Evolutionary conservation across 2,888 invertebrate genomes (phyloP), one percentile per base, ranked within the genome.

Genomic region (Ernsta delagoae): DNA sequence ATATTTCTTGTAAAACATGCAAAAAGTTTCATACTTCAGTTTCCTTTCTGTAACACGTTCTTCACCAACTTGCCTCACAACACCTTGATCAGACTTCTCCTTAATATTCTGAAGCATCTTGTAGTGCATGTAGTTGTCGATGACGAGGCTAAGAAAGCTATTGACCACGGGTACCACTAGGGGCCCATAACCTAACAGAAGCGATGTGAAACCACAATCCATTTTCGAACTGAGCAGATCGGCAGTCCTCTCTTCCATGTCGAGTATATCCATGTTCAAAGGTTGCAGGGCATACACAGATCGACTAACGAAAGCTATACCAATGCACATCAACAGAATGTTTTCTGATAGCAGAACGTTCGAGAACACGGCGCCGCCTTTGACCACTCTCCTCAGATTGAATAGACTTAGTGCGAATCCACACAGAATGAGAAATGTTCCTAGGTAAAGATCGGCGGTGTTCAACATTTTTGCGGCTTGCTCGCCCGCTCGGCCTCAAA

Each of bases 91-190:
- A 66, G 88, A 85, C 69, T 81, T 81, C 36, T 73, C 77, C 68
- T 87, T 85, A 0, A 79, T 78, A 41, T 86, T 82, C 11, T 77
- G 74, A 43, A 91, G 70, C 80, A 89, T 86, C 78, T 75, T 85
- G 72, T 90, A 92, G 75, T 92, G 90, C 85, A 92, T 83, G 69
- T 90, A 92, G 75, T 92, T 92, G 69, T 92, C 88, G 68, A 93
- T 88, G 0, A 92, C 77, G 1, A 92, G 78, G 64, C 84, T 89
- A 8, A 91, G 48, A 73, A 93, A 93, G 73, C 92, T 92, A 72
- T 93, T 93, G 0, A 92, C 89, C 54, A 92, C 75, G 4, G 93
- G 88, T 39, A 90, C 78, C 34, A 92, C 82, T 12, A 90, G 71
- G 1, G 92, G 92, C 53, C 92, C 91, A 16, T 90, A 93, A 54